Base-by-base conservation (phyloP, 2,888 invertebrate species). In the Ryuthela nishihirai region DNA sequence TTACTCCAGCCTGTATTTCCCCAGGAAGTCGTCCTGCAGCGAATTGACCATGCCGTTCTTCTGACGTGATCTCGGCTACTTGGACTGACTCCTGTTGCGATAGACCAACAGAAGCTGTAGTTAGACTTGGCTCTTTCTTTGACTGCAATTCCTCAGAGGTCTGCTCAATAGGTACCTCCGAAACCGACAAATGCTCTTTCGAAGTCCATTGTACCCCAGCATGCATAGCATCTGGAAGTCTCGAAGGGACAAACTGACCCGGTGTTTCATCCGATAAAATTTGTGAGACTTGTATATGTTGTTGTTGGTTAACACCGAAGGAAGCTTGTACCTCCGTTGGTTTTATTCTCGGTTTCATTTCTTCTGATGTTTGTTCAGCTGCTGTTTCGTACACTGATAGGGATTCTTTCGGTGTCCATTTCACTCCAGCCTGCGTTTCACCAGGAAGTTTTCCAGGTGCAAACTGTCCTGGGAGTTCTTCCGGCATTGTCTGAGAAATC, bases 391-490 rank as follows among this genome's bases (percentile, higher is more conserved):
- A 60, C 18, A 63, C 49, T 10, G 47, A 38, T 20, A 60, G 9
- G 15, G 59, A 53, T 26, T 58, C 46, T 34, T 54, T 59, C 9
- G 63, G 50, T 17, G 63, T 55, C 9, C 46, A 36, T 54, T 47
- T 54, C 10, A 55, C 17, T 7, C 55, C 55, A 29, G 63, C 63
- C 15, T 43, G 49, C 2, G 60, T 46, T 32, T 63, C 59, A 18
- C 63, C 63, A 20, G 63, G 63, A 10, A 63, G 17, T 35, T 47
- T 60, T 20, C 63, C 63, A 25, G 59, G 53, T 21, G 54, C 55
- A 35, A 63, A 63, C 21, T 52, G 26, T 24, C 47, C 63, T 12
- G 63, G 60, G 24, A 41, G 45, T 34, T 62, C 62, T 48, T 62
- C 58, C 6, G 45, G 39, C 23, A 52, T 21, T 21, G 46, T 49